Base-by-base conservation (phyloP, 1,140 invertebrate genomes). In the Phymorhynchus buccinoides region DNA sequence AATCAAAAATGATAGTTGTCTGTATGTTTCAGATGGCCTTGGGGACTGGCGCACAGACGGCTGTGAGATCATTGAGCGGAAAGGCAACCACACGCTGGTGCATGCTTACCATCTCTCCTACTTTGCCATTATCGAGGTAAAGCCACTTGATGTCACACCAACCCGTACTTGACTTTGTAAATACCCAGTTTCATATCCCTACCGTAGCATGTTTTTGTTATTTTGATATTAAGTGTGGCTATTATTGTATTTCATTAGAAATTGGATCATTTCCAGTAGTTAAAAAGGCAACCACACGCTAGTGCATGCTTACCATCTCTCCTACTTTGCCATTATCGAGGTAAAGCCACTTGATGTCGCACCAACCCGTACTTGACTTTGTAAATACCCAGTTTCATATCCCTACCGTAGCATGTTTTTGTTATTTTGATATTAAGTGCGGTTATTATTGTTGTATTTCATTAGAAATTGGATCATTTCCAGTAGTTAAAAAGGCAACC, bases 271-370 rank as follows among this genome's bases (percentile, higher is more conserved):
- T n/a, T n/a, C n/a, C n/a, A n/a, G n/a, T n/a, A n/a, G n/a, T n/a
- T n/a, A n/a, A n/a, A 88, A 95, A 18, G 95, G 95, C 84, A 95
- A 95, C 56, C 94, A 96, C 88, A 94, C 97, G 78, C 95, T 96
- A 62, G 97, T 97, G 89, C 95, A 95, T 83, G 97, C 97, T 91
- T 94, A 96, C 86, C 95, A 95, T 87, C 93, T 97, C 12, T 96
- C 96, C 0, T 97, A 97, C 92, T 97, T 97, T 89, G 96, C 96
- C 0, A 93, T 98, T 22, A 90, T 97, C 32, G 96, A 97, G 92
- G 96, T 95, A 89, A 95, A 89, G 30, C 30, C n/a, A n/a, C n/a
- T n/a, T n/a, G n/a, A n/a, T n/a, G n/a, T n/a, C n/a, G 7, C 62
- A 6, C 62, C 27, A 4, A 66, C 9, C 6, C 62, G 4, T 66